Conservation (phyloP, 2,797 vertebrate genomes). For the Anolis apletophallus region DNA sequence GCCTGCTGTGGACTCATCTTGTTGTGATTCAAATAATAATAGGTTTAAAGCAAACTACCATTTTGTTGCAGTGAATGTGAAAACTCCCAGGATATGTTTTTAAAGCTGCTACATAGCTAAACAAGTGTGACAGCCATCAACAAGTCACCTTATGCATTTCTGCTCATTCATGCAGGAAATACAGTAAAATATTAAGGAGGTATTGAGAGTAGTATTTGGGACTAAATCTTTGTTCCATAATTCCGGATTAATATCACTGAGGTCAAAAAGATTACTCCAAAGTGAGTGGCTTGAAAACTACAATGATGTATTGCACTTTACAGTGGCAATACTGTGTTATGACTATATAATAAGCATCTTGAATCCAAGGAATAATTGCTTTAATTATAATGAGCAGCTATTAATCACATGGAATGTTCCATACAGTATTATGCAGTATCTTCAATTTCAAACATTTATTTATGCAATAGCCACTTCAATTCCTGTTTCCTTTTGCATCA, state of each 20-base stretch:
- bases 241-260: background rate
- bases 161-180: background rate
- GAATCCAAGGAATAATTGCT: conserved; percentile 26
- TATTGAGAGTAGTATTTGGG: background rate
- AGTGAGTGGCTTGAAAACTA: background rate
- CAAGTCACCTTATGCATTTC: background rate
- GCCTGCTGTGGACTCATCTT: no score
- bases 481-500: background rate
- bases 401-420: conserved; percentile 9
- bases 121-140: background rate
- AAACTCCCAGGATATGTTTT: background rate
- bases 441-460: conserved; percentile 18
- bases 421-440: conserved; percentile 9
- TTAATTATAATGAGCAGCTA: conserved; percentile 11
- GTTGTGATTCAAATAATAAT: no score
- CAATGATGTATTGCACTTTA: background rate
- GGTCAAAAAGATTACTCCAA: conserved; percentile 12
- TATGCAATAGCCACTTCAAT: background rate
- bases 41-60: no score
- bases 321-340: background rate
- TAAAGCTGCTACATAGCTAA: background rate
- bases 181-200: background rate
- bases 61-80: background rate
- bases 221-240: background rate
- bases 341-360: conserved; percentile 2